A percentile compares a stretch with the other conserved stretches of the same genome.
Conservation (phyloP, 1,140 invertebrate genomes). For the Drosophila rhopaloa region DNA sequence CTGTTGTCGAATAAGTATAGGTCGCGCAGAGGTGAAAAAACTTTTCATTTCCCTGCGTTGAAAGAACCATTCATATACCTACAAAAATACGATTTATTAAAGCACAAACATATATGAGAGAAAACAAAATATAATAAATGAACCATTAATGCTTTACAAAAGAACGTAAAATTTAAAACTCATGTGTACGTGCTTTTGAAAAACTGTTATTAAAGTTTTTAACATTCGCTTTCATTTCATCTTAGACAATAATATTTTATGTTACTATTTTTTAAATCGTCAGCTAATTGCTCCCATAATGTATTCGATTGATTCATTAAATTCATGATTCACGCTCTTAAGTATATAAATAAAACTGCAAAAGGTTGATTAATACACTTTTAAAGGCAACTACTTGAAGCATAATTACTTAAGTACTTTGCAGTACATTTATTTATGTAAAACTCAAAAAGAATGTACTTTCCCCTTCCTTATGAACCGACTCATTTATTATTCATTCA, state of each 20-base stretch:
- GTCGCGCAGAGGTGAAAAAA: constrained; percentile 15
- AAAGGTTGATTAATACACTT: background rate
- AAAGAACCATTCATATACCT: constrained; percentile 1
- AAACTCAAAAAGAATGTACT: constrained; percentile 14
- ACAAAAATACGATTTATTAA: background rate
- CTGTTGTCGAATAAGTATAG: constrained; percentile 22
- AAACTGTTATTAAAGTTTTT: no score
- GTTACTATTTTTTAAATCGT: no score
- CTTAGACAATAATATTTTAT: no score
- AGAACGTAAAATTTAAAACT: background rate
- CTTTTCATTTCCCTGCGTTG: background rate
- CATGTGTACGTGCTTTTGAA: no score
- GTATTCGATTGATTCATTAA: no score
- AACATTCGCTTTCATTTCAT: no score
- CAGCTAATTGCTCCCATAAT: no score
- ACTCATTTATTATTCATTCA: constrained; percentile 41
- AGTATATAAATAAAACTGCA: background rate
- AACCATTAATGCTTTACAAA: background rate
- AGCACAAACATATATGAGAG: background rate
- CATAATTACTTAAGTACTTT: constrained; percentile 7
- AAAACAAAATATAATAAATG: background rate
- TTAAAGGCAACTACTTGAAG: constrained; percentile 2
- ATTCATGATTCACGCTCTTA: background rate
- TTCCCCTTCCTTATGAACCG: background rate
- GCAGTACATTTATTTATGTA: background rate